Conservation (phyloP, 2,797 vertebrate genomes). For the Pangasius macronema region DNA sequence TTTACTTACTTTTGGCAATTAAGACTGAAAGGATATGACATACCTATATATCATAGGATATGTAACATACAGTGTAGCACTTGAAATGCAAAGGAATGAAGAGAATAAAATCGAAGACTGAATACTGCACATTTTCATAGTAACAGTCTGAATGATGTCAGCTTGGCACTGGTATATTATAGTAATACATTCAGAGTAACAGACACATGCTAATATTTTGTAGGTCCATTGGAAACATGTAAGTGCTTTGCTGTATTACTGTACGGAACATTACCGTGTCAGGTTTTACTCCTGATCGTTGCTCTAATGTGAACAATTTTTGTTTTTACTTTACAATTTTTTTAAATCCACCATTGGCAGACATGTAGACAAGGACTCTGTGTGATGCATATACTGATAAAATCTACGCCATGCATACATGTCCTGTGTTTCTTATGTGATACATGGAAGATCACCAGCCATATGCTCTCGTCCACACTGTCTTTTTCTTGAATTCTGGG, state of each 20-base stretch:
- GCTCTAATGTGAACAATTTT: background rate
- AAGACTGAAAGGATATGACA: background rate
- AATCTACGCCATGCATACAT: background rate
- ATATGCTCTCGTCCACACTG: conserved; percentile 88
- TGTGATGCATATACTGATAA: background rate
- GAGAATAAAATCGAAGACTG: background rate
- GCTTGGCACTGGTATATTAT: background rate
- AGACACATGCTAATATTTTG: background rate
- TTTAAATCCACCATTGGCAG: background rate
- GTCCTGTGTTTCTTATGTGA: background rate
- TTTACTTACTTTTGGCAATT: background rate
- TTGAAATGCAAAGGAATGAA: background rate
- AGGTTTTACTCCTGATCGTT: background rate
- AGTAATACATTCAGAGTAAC: background rate
- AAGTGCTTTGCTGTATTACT: background rate
- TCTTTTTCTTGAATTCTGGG: conserved; percentile 91
- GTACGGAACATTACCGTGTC: background rate
- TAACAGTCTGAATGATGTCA: background rate
- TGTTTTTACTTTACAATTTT: background rate
- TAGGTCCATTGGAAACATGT: background rate
- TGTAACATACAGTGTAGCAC: background rate
- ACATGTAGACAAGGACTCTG: background rate
- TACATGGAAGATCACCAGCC: conserved; percentile 79
- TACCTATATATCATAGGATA: no score
- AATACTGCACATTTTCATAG: background rate